Conservation (phyloP, 2,113 vertebrate genomes). For the Aviceda subcristata region DNA sequence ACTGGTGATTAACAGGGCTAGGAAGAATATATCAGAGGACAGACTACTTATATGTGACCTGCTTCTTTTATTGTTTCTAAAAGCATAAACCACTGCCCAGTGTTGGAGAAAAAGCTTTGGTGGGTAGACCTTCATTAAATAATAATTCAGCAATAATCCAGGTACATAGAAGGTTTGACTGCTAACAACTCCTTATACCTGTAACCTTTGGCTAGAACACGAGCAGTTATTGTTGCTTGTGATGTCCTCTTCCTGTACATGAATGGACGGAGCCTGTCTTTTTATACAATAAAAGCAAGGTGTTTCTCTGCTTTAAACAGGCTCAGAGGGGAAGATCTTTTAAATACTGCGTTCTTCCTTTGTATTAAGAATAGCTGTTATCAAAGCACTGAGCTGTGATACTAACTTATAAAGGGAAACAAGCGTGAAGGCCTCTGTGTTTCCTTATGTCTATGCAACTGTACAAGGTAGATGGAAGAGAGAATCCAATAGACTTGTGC, state of each 20-base stretch:
- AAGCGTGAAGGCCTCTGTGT: background rate
- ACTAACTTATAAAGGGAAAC: background rate
- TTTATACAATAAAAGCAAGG: background rate
- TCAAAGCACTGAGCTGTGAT: background rate
- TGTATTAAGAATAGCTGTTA: background rate
- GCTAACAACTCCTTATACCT: background rate
- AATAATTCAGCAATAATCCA: background rate
- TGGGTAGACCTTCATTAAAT: background rate
- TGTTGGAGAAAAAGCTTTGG: background rate
- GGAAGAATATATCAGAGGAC: background rate
- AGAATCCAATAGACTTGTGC: background rate
- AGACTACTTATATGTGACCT: background rate
- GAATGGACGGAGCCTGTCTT: background rate
- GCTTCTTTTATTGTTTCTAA: background rate
- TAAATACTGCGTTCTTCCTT: background rate
- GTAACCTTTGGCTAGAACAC: background rate
- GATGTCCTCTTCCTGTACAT: rapidly evolving
- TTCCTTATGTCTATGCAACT: background rate
- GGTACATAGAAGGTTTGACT: background rate
- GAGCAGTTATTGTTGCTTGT: background rate
- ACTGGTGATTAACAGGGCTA: background rate
- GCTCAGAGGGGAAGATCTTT: background rate
- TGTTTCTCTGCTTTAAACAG: background rate
- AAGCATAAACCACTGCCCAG: background rate
- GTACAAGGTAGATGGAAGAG: background rate